A percentile compares a stretch with the other conserved stretches of the same genome.
Conservation (phyloP, 2,888 invertebrate genomes). For the Campoplex nolae region DNA sequence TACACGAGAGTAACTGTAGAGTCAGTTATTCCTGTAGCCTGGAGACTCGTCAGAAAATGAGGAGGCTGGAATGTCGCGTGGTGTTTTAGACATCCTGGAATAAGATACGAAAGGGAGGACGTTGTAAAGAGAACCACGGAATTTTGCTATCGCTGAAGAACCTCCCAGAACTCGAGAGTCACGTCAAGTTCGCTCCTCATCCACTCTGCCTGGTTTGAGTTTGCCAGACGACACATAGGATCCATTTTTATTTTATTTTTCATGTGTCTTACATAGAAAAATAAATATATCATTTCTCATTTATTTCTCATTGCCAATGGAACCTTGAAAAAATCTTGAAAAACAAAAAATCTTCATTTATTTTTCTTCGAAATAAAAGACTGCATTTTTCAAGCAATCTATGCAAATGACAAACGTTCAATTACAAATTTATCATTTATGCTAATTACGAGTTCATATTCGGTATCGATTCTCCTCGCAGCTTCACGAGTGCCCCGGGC, state of each 20-base stretch:
- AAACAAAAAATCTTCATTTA: too few relatives aligned
- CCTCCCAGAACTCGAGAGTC: constrained; percentile 14
- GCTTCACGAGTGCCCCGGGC: too few relatives aligned
- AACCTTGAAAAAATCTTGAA: too few relatives aligned
- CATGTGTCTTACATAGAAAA: background rate
- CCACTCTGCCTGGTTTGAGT: background rate
- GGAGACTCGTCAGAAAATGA: background rate
- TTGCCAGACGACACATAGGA: background rate
- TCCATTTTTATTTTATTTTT: background rate
- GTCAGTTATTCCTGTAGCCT: background rate
- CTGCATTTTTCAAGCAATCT: too few relatives aligned
- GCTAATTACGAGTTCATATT: too few relatives aligned
- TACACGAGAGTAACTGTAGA: background rate
- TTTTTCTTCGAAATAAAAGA: too few relatives aligned
- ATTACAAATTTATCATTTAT: too few relatives aligned
- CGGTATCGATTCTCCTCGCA: too few relatives aligned
- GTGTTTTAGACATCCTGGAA: constrained; percentile 18
- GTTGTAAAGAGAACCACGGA: background rate
- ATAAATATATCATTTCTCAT: background rate
- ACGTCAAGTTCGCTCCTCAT: constrained; percentile 12
- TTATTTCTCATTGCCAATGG: background rate
- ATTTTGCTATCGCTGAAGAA: constrained; percentile 10
- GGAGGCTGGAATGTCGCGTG: constrained; percentile 13
- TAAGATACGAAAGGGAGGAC: background rate
- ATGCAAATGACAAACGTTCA: too few relatives aligned